Conservation (phyloP, 2,888 invertebrate species). For the Bellardia bayeri region DNA sequence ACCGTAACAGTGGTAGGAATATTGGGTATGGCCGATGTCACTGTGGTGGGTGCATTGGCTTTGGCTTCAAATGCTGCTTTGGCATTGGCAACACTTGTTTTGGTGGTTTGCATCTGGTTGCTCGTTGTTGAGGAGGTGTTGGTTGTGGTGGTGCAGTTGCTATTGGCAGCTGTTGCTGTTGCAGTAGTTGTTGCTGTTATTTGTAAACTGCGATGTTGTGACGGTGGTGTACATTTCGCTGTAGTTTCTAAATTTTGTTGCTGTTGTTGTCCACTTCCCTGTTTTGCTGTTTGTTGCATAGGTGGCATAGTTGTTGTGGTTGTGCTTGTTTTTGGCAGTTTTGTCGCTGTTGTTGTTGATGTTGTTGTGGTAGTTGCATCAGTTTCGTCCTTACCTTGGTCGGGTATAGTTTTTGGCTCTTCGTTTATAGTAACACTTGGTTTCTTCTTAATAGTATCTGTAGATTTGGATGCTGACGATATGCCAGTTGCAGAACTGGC, state of each 20-base stretch:
- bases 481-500: constrained; percentile 80
- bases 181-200: constrained; percentile 7
- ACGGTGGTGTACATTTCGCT: constrained; percentile 66
- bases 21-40: constrained; percentile 77
- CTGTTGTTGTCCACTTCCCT: constrained; percentile 61
- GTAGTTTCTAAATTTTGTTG: constrained; percentile 62
- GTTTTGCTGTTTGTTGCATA: constrained; percentile 61
- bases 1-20: constrained; percentile 80
- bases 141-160: not conserved
- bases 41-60: constrained; percentile 52
- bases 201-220: constrained; percentile 67
- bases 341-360: constrained; percentile 66
- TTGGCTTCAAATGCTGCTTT: constrained; percentile 71
- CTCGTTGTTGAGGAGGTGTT: constrained; percentile 18
- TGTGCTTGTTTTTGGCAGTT: constrained; percentile 46
- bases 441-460: constrained; percentile 83
- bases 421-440: constrained; percentile 81
- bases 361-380: constrained; percentile 65
- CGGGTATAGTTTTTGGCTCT: constrained; percentile 79
- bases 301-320: constrained; percentile 61
- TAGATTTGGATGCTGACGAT: constrained; percentile 84
- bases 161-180: constrained; percentile 51
- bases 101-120: constrained; percentile 49
- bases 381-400: constrained; percentile 76
- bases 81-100: constrained; percentile 67